These are phyloP conservation scores for Ceryle rudis DNA, from an alignment of 2,797 vertebrate species.

Conservation along the genomic window DNA sequence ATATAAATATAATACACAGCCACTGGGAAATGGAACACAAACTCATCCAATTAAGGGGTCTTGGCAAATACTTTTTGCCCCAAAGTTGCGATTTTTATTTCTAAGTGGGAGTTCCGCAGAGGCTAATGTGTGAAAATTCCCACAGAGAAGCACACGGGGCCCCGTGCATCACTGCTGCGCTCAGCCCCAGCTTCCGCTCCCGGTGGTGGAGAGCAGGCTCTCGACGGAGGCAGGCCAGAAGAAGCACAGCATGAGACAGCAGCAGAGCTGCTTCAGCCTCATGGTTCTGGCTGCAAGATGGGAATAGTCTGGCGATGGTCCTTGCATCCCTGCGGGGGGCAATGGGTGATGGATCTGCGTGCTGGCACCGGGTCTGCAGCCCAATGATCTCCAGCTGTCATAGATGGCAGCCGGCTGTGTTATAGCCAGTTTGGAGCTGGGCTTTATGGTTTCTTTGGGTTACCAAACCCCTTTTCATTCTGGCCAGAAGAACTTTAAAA, in stretches of 20 bases:
- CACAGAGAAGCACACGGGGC: not conserved
- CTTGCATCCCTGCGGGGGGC: not conserved
- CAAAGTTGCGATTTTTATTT: not conserved
- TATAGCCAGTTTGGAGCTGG: not conserved
- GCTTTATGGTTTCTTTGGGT: constrained; percentile 3
- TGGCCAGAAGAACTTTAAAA: not conserved
- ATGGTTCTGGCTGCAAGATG: constrained; percentile 38
- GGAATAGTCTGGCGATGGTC: constrained; percentile 42
- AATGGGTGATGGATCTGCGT: not conserved
- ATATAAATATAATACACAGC: not conserved
- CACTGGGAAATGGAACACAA: not conserved
- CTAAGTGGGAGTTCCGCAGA: constrained; percentile 43
- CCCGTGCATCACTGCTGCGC: not conserved
- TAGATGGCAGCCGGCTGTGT: not conserved
- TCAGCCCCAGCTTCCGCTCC: constrained; percentile 12
- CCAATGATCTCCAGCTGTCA: constrained; percentile 26
- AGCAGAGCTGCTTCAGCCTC: constrained; percentile 48
- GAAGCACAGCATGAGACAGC: constrained; percentile 22
- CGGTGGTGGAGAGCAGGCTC: not conserved
- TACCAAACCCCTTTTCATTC: not conserved
- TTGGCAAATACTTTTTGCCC: not conserved
- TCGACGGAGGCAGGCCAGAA: constrained; percentile 2
- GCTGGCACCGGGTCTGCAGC: not conserved
- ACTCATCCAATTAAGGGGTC: not conserved
- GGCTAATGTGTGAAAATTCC: constrained; percentile 32